Evolutionary conservation across 2,888 invertebrate genomes (phyloP), one percentile per base, ranked within the genome.

Genomic region (Athalia rosae): DNA sequence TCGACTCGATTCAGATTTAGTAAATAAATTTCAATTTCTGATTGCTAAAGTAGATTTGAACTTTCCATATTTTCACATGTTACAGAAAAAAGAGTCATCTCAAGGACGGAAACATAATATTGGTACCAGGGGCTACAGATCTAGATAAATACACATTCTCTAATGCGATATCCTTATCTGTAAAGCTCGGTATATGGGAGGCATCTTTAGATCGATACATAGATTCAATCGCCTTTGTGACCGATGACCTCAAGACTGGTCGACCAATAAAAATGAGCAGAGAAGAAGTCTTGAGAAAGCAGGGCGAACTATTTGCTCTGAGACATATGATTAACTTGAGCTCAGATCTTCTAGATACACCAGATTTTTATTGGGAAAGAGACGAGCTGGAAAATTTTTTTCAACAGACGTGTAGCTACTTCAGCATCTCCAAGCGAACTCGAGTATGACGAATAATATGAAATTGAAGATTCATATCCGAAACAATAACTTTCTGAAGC

Each of bases 361-460:
- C 99, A 0, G 99, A 99, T 91, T 98, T 98, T 91, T 99, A 99
- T 90, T 99, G 99, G 99, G 99, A 99, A 86, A 93, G 97, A 76
- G 97, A 98, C 84, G 93, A 95, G 76, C 91, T 99, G 48, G 99
- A 99, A 91, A 91, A 91, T 0, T 91, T 99, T 5, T 99, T 98
- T 90, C 93, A 94, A 78, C 94, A 95, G 86, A 95, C 95, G 0
- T 95, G 95, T 80, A 92, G 93, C 2, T 97, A 98, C 90, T 96
- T 98, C 85, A 95, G 94, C 81, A 96, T 98, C 79, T 91, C 94
- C 0, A 93, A 96, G 83, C 92, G 99, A 80, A 98, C 98, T 7
- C 94, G 93, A 91, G 96, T 96, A 86, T 89, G 87, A 53, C 4
- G 6, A 50, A 62, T 9, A 43, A n/a, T 8, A 50, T n/a, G 15